These are phyloP conservation scores for Lateolabrax maculatus DNA, from an alignment of 2,797 vertebrate species.

Conservation along the genomic window DNA sequence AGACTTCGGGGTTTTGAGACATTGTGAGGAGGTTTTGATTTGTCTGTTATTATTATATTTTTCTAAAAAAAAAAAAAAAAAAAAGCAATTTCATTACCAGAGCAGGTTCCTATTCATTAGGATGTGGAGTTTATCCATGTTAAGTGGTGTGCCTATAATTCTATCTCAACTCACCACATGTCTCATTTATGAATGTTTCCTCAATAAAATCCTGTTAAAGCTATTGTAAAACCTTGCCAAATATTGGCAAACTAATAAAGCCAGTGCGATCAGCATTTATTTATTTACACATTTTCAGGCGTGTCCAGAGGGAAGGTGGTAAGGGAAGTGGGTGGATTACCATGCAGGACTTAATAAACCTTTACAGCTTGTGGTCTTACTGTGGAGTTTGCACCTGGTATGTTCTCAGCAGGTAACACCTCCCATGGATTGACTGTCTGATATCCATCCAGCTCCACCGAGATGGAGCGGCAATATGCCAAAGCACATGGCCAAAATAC, in stretches of 20 bases:
- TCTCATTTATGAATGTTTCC: constrained; percentile 28
- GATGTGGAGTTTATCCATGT: not conserved
- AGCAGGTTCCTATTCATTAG: not conserved
- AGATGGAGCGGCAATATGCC: constrained; percentile 52
- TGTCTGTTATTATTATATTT: not conserved
- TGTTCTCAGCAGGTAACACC: constrained; percentile 71
- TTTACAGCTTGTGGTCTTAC: constrained; percentile 63
- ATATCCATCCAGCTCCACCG: constrained; percentile 62
- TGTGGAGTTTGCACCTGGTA: constrained; percentile 79
- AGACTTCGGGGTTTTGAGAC: not conserved
- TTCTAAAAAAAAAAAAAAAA: too few relatives aligned
- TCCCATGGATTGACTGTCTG: constrained; percentile 65
- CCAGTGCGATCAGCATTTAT: constrained; percentile 37
- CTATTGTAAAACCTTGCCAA: constrained; percentile 26
- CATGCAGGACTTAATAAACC: constrained; percentile 63
- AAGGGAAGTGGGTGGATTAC: constrained; percentile 36
- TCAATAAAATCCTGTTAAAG: constrained; percentile 33
- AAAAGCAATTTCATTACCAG: not conserved
- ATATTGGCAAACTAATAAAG: constrained; percentile 38
- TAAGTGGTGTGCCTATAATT: not conserved
- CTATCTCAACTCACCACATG: constrained; percentile 14
- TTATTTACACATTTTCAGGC: constrained; percentile 46
- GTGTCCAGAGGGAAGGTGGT: constrained; percentile 14
- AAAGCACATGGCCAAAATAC: constrained; percentile 60
- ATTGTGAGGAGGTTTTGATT: not conserved